Percentiles rank a stretch among this genome's conserved stretches.
Conservation (phyloP, 1,140 invertebrate species). For the Eriocheir sinensis region DNA sequence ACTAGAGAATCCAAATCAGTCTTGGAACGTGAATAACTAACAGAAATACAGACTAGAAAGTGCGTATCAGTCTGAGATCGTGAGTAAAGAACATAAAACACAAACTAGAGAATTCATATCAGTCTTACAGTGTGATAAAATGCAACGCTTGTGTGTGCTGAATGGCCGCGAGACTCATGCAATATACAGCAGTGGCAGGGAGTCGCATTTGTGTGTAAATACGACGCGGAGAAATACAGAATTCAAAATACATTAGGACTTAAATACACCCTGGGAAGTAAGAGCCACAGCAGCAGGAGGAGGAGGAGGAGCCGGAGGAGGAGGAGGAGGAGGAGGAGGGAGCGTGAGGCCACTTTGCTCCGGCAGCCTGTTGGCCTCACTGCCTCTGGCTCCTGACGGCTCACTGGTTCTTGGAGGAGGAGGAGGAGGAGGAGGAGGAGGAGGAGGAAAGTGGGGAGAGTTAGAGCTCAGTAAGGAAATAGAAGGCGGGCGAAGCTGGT, state of each 20-base stretch:
- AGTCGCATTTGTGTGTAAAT: no score
- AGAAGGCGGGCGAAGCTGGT: background rate
- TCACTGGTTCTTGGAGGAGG: background rate
- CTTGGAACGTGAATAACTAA: no score
- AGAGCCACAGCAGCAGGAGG: background rate
- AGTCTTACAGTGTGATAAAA: no score
- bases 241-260: background rate
- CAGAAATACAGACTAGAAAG: no score
- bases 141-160: no score
- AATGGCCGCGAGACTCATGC: no score
- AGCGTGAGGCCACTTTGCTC: background rate
- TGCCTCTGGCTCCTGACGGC: background rate
- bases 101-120: no score
- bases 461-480: background rate
- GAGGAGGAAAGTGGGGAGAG: background rate
- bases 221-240: no score
- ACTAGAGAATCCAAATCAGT: no score
- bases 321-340: background rate
- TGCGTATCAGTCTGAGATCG: no score
- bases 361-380: background rate
- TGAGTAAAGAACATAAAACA: no score
- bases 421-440: background rate
- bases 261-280: background rate
- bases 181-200: no score
- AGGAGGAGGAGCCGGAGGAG: background rate